Evolutionary conservation across 2,113 vertebrate species (phyloP).

Genomic region (Osmerus mordax): DNA sequence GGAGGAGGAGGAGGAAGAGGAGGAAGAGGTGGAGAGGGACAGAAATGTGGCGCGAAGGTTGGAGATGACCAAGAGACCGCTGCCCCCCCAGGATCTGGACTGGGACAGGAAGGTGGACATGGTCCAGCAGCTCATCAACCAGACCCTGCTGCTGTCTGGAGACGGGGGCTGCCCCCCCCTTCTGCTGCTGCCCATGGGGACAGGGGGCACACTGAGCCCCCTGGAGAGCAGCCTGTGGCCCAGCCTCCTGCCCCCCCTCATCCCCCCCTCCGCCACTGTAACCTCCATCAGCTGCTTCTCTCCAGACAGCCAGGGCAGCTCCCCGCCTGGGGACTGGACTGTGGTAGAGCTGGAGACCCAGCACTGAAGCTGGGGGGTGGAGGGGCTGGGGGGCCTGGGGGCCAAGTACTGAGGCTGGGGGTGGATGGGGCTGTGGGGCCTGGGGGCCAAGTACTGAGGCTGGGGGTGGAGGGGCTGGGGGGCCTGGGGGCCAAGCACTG

Average conservation of each 20-base stretch:
- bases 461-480: too few relatives aligned
- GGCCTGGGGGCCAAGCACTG: constrained; percentile 83
- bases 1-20: constrained; percentile 62
- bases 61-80: constrained; percentile 28
- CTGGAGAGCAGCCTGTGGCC: constrained; percentile 85
- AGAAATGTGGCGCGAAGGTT: not conserved
- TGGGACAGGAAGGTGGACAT: constrained; percentile 78
- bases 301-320: constrained; percentile 73
- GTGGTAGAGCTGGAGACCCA: constrained; percentile 89
- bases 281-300: constrained; percentile 87
- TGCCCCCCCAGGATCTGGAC: constrained; percentile 64
- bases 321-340: constrained; percentile 82
- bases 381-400: too few relatives aligned
- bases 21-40: not conserved
- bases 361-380: constrained; percentile 64
- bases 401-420: too few relatives aligned
- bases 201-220: constrained; percentile 74
- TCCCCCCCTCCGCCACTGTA: constrained; percentile 78
- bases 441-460: too few relatives aligned
- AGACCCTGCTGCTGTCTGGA: constrained; percentile 77
- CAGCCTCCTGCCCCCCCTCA: constrained; percentile 75
- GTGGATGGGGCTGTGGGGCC: too few relatives aligned
- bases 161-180: constrained; percentile 64
- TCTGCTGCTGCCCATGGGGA: constrained; percentile 63
- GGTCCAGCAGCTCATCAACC: constrained; percentile 86